A percentile compares a stretch with the other conserved stretches of the same genome.
These are phyloP conservation scores for Carcina quercana DNA, from an alignment of 2,888 invertebrate genomes.

Conservation along the genomic window DNA sequence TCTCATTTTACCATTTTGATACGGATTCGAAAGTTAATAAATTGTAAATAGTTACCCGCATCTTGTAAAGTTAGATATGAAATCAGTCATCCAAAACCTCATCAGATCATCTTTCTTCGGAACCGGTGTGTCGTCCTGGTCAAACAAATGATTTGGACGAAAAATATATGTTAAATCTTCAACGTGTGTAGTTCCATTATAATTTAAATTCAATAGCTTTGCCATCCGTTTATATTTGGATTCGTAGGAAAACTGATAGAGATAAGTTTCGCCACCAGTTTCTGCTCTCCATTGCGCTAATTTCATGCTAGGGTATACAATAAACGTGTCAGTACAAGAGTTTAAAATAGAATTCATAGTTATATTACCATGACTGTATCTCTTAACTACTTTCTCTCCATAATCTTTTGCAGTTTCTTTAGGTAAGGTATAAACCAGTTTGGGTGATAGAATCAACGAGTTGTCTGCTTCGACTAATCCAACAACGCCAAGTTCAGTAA, in stretches of 20 bases:
- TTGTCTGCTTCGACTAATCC: slow-evolving; percentile 28
- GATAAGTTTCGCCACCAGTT: slow-evolving; percentile 46
- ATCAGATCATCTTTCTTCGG: not conserved
- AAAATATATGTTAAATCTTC: slow-evolving; percentile 71
- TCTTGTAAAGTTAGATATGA: not conserved
- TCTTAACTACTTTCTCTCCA: slow-evolving; percentile 24
- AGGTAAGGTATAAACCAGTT: slow-evolving; percentile 9
- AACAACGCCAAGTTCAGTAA: slow-evolving; percentile 37
- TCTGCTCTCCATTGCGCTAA: slow-evolving; percentile 28
- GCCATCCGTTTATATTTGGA: slow-evolving; percentile 53
- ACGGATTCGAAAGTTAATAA: not conserved
- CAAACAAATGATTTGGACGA: slow-evolving; percentile 17
- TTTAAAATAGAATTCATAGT: slow-evolving; percentile 36
- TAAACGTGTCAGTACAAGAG: slow-evolving; percentile 42
- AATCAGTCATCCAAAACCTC: not conserved
- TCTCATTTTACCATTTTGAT: no score
- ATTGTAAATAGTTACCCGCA: not conserved
- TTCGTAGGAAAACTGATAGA: slow-evolving; percentile 71
- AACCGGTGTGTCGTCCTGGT: not conserved
- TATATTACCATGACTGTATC: slow-evolving; percentile 30
- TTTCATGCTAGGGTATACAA: slow-evolving; percentile 45
- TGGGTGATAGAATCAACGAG: slow-evolving; percentile 29
- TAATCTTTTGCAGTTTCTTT: slow-evolving; percentile 26
- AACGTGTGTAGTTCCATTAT: slow-evolving; percentile 72
- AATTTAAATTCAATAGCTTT: slow-evolving; percentile 31